phyloP scores from a whole-genome alignment of 2,797 vertebrate genomes.

The Hemitrygon akajei region DNA sequence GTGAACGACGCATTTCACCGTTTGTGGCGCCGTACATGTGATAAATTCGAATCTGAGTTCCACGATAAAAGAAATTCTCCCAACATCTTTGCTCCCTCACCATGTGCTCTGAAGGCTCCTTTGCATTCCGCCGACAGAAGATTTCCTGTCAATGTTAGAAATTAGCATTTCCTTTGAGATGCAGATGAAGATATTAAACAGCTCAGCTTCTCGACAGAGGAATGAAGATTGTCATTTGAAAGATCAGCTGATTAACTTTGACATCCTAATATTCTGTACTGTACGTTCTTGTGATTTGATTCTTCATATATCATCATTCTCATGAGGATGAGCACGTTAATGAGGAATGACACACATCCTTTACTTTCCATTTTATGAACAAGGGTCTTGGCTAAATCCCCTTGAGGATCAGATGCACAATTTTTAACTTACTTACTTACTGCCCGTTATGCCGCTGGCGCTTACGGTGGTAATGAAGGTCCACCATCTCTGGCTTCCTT shows the following conservation, averaged over 20 bases:
- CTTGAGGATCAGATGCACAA: no score
- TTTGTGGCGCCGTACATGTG: no score
- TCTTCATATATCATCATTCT: not conserved
- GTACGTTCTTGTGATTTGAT: not conserved
- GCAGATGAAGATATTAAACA: not conserved
- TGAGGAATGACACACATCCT: not conserved
- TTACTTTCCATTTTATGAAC: not conserved
- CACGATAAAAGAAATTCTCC: not conserved
- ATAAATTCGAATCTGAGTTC: not conserved
- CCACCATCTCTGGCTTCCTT: no score
- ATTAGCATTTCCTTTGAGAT: not conserved
- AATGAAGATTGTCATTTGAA: not conserved
- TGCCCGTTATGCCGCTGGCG: no score
- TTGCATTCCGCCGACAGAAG: not conserved
- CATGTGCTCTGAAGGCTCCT: not conserved
- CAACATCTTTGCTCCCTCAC: not conserved
- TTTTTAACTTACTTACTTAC: no score
- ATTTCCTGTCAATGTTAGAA: not conserved
- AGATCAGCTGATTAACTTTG: not conserved
- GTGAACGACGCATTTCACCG: no score
- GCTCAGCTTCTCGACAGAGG: not conserved
- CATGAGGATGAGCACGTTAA: not conserved
- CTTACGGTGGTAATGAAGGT: no score
- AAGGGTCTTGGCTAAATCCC: not conserved
- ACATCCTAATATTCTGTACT: not conserved